A percentile compares a stretch with the other conserved stretches of the same genome.
Conservation (phyloP, 2,797 vertebrate species). For the Leontocebus nigricollis region DNA sequence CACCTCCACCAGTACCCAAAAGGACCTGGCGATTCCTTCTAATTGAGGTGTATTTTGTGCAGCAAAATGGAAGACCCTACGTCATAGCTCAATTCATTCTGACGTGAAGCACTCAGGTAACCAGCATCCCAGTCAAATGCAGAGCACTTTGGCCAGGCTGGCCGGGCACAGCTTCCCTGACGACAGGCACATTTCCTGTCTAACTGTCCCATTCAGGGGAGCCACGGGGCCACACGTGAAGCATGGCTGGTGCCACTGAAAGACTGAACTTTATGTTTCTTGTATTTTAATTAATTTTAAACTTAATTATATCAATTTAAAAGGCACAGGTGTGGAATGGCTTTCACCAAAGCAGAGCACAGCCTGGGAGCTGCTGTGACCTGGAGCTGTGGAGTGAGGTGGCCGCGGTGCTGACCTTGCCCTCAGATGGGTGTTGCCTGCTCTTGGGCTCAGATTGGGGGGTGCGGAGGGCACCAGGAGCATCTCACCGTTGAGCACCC, state of each 20-base stretch:
- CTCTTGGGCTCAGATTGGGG: neutral
- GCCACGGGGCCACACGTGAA: neutral
- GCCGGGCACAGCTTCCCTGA: neutral
- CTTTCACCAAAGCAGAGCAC: neutral
- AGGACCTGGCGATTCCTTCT: neutral
- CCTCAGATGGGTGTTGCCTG: neutral
- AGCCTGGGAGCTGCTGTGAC: neutral
- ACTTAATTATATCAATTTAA: neutral
- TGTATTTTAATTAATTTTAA: neutral
- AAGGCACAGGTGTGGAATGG: too few relatives aligned
- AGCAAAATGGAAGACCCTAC: neutral
- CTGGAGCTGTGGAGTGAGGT: neutral
- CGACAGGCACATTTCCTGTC: neutral
- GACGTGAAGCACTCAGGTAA: neutral
- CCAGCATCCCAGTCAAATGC: neutral
- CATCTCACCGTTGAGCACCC: too few relatives aligned
- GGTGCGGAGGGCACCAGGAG: neutral
- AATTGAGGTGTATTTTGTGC: neutral
- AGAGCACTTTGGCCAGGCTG: neutral
- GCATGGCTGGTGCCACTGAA: neutral
- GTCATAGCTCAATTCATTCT: accelerated
- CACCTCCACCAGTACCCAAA: neutral
- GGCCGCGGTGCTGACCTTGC: neutral
- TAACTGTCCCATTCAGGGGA: neutral
- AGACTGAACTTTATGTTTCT: neutral